These are phyloP conservation scores for Drosophila obscura DNA, from an alignment of 1,140 invertebrate genomes.

Conservation along the genomic window DNA sequence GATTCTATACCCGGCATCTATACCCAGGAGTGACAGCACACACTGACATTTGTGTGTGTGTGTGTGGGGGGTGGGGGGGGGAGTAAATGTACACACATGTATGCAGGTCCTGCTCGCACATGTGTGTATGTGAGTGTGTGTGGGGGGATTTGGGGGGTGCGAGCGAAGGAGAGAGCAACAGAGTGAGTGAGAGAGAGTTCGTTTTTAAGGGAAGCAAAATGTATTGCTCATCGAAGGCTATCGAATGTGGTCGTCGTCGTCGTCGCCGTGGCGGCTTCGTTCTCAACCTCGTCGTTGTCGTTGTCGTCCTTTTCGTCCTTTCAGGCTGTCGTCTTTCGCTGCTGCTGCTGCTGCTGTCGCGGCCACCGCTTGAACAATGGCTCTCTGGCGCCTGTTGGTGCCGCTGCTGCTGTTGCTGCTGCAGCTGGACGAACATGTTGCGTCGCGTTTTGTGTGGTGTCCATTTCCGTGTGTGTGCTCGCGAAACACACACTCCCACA, in stretches of 20 bases:
- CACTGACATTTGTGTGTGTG: neutral
- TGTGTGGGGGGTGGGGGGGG: conserved; percentile 21
- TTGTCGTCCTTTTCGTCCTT: conserved; percentile 11
- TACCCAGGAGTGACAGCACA: conserved; percentile 52
- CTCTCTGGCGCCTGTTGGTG: conserved; percentile 23
- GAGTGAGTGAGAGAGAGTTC: conserved; percentile 35
- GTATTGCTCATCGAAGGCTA: conserved; percentile 82
- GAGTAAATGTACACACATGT: conserved; percentile 31
- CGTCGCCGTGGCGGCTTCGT: conserved; percentile 10
- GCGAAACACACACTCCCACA: neutral
- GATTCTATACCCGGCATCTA: conserved; percentile 48
- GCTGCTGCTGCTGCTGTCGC: conserved; percentile 10
- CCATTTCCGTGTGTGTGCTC: conserved; percentile 36
- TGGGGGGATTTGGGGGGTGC: conserved; percentile 12
- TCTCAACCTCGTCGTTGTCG: conserved; percentile 20
- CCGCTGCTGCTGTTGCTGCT: conserved; percentile 4
- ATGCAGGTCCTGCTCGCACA: conserved; percentile 63
- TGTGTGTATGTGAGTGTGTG: conserved; percentile 12
- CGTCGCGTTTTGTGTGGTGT: conserved; percentile 62
- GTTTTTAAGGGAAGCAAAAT: conserved; percentile 79
- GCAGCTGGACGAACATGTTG: conserved; percentile 76
- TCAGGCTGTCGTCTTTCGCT: conserved; percentile 12
- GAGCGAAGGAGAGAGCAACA: neutral
- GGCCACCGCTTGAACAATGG: conserved; percentile 54
- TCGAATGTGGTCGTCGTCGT: conserved; percentile 73